phyloP scores from a whole-genome alignment of 2,113 vertebrate genomes.

The Hydropotes inermis region DNA sequence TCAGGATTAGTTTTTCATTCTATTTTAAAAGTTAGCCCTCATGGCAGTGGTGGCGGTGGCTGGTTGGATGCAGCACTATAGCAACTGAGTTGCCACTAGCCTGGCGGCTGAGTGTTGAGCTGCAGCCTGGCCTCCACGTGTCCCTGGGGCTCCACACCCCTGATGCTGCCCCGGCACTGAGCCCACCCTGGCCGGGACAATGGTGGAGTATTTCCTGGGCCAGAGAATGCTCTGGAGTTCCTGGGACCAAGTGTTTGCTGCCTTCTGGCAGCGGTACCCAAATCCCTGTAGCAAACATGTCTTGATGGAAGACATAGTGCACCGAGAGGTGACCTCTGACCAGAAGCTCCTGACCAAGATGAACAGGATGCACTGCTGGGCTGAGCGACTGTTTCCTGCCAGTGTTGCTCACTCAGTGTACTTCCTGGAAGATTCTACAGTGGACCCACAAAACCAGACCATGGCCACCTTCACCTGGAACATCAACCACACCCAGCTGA shows the following conservation, averaged over 20 bases:
- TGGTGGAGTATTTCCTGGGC: slow-evolving; percentile 94
- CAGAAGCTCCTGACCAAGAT: slow-evolving; percentile 95
- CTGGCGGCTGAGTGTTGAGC: slow-evolving; percentile 32
- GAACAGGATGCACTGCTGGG: fast-evolving
- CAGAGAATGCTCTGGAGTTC: slow-evolving; percentile 89
- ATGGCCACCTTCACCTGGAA: slow-evolving; percentile 98
- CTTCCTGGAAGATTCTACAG: slow-evolving; percentile 95
- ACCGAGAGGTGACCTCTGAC: slow-evolving; percentile 93
- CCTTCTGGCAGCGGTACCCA: slow-evolving; percentile 95
- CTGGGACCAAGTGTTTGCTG: slow-evolving; percentile 97
- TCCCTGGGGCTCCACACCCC: background rate
- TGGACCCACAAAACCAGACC: slow-evolving; percentile 93
- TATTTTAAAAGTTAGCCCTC: background rate
- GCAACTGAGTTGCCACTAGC: slow-evolving; percentile 1
- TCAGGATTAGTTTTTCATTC: background rate
- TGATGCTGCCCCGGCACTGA: slow-evolving; percentile 35
- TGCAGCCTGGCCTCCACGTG: background rate
- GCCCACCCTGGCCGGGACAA: slow-evolving; percentile 72
- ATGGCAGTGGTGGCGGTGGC: background rate
- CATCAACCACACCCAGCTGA: slow-evolving; percentile 93
- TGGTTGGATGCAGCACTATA: background rate
- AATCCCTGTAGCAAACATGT: slow-evolving; percentile 91
- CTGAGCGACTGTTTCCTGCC: background rate
- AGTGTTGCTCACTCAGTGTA: background rate
- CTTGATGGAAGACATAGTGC: slow-evolving; percentile 89